Conservation (phyloP, 1,140 invertebrate species). For the Bathynomus jamesi region DNA sequence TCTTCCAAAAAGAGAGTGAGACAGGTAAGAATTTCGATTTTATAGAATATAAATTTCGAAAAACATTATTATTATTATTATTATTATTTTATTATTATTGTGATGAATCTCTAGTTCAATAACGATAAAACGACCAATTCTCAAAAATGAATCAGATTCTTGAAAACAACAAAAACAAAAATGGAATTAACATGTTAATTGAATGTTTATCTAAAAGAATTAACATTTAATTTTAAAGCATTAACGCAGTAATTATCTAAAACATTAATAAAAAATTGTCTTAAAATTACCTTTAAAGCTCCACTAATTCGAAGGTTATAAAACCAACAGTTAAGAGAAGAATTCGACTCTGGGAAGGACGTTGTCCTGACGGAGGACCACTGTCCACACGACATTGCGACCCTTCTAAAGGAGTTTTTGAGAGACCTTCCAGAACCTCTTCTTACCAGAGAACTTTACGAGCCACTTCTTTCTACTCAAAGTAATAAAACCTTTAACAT, state of each 20-base stretch:
- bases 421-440: constrained; percentile 86
- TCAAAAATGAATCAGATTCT: no score
- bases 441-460: constrained; percentile 77
- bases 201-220: no score
- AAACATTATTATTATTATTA: neutral
- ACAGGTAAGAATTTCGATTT: constrained; percentile 58
- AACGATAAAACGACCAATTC: no score
- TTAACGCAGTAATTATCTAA: no score
- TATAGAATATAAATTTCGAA: no score
- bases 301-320: no score
- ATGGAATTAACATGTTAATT: no score
- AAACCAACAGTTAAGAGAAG: constrained; percentile 82
- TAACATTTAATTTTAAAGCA: no score
- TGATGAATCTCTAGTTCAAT: neutral
- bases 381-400: constrained; percentile 86
- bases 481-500: constrained; percentile 58
- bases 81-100: constrained; percentile 2
- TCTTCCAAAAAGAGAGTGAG: constrained; percentile 81
- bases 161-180: no score
- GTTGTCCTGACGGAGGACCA: constrained; percentile 66
- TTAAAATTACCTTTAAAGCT: no score
- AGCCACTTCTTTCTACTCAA: constrained; percentile 80
- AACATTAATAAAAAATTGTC: no score
- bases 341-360: constrained; percentile 76
- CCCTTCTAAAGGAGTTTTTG: constrained; percentile 85